Evolutionary conservation across 2,113 vertebrate genomes (phyloP).

Genomic region (Salvelinus alpinus): DNA sequence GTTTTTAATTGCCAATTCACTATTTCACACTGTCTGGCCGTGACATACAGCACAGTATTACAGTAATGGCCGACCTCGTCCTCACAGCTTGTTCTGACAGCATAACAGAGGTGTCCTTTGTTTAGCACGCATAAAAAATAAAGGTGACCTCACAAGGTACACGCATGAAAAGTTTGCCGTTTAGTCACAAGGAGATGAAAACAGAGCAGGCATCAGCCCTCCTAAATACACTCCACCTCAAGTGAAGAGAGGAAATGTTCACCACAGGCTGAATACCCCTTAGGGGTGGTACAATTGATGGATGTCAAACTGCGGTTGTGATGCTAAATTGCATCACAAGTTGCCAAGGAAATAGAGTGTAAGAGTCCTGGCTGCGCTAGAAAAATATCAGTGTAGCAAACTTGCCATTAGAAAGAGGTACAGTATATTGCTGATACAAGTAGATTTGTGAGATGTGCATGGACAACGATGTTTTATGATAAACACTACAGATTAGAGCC

Average conservation of each 20-base stretch:
- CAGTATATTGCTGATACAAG: too few species aligned
- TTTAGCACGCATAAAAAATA: background rate
- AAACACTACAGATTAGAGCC: too few species aligned
- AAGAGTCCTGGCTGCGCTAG: background rate
- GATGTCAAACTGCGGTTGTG: background rate
- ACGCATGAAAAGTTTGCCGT: background rate
- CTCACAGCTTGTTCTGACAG: background rate
- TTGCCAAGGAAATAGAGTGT: too few species aligned
- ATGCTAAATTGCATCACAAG: background rate
- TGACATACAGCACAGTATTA: background rate
- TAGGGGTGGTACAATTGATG: background rate
- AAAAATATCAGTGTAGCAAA: background rate
- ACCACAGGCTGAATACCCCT: background rate
- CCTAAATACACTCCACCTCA: background rate
- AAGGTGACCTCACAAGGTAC: background rate
- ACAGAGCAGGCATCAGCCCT: background rate
- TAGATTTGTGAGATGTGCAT: background rate
- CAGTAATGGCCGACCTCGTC: background rate
- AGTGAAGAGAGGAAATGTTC: background rate
- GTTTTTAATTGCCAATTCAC: background rate
- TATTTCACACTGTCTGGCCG: background rate
- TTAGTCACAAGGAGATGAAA: background rate
- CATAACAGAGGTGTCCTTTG: background rate
- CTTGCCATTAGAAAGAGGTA: too few species aligned
- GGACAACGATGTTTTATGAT: too few species aligned